Conservation (phyloP, 2,888 invertebrate genomes). For the Meganola albula region DNA sequence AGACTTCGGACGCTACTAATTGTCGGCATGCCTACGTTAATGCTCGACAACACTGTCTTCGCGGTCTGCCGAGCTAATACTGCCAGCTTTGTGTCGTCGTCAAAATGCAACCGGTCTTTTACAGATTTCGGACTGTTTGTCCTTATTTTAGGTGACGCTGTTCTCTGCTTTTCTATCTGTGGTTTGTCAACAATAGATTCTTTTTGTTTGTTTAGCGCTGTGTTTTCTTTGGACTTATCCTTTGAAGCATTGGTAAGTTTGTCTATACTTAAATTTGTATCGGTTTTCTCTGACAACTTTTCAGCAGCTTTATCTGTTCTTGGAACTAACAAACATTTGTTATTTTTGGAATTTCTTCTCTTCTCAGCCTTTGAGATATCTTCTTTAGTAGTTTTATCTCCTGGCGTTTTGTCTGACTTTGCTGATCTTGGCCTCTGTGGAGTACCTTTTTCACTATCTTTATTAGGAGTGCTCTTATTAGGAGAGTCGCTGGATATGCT, state of each 20-base stretch:
- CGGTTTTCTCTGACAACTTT: conserved; percentile 25
- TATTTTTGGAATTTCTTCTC: conserved; percentile 42
- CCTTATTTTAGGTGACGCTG: conserved; percentile 11
- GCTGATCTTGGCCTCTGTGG: conserved; percentile 22
- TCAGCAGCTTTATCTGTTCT: conserved; percentile 27
- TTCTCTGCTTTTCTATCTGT: conserved; percentile 6
- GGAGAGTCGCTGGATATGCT: conserved; percentile 21
- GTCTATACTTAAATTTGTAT: conserved; percentile 25
- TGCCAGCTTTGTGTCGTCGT: conserved; percentile 53
- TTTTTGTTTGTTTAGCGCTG: conserved; percentile 19
- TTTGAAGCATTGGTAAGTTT: conserved; percentile 25
- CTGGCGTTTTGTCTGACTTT: conserved; percentile 23
- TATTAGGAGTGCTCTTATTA: conserved; percentile 23
- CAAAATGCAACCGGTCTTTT: conserved; percentile 42
- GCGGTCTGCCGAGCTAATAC: conserved; percentile 39
- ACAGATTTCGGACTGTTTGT: conserved; percentile 25
- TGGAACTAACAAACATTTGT: conserved; percentile 37
- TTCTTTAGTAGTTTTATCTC: conserved; percentile 29
- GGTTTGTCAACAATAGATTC: conserved; percentile 14
- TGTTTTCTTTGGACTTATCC: conserved; percentile 18
- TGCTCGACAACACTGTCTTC: conserved; percentile 22
- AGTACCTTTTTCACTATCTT: conserved; percentile 20
- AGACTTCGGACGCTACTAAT: conserved; percentile 57
- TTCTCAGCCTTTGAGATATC: conserved; percentile 32
- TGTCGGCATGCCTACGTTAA: conserved; percentile 43